phyloP scores from a whole-genome alignment of 2,888 invertebrate genomes.

The Drosophila prostipennis region DNA sequence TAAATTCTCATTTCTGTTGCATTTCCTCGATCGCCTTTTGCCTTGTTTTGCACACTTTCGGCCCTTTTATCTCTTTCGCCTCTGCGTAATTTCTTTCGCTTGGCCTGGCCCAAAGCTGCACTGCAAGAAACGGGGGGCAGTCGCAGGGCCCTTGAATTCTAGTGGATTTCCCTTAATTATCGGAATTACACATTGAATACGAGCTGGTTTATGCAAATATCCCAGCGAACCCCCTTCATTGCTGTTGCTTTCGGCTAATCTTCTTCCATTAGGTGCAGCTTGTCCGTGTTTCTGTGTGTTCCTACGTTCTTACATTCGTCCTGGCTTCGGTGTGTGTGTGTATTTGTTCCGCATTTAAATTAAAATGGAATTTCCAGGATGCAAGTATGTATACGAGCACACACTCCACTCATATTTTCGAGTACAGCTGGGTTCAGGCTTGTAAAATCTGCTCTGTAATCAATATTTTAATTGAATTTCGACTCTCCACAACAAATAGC shows the following conservation, averaged over 20 bases:
- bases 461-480: not conserved
- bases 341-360: constrained; percentile 44
- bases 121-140: constrained; percentile 11
- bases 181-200: constrained; percentile 33
- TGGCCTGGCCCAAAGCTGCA: constrained; percentile 30
- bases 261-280: constrained; percentile 42
- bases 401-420: constrained; percentile 11
- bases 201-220: constrained; percentile 36
- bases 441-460: not conserved
- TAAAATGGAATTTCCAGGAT: constrained; percentile 47
- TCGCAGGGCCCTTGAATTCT: too few species aligned
- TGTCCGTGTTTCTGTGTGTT: constrained; percentile 9
- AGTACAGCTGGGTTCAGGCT: constrained; percentile 6
- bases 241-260: constrained; percentile 45
- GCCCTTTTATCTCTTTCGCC: constrained; percentile 57
- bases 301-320: constrained; percentile 12
- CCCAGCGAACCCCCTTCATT: not conserved
- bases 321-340: constrained; percentile 14
- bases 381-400: constrained; percentile 23
- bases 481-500: not conserved
- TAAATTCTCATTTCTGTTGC: constrained; percentile 78
- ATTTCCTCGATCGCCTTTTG: constrained; percentile 70
- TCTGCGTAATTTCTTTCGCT: constrained; percentile 62
- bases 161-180: constrained; percentile 31
- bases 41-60: constrained; percentile 49